Evolutionary conservation across 2,797 vertebrate genomes (phyloP).

Genomic region (Artibeus lituratus): DNA sequence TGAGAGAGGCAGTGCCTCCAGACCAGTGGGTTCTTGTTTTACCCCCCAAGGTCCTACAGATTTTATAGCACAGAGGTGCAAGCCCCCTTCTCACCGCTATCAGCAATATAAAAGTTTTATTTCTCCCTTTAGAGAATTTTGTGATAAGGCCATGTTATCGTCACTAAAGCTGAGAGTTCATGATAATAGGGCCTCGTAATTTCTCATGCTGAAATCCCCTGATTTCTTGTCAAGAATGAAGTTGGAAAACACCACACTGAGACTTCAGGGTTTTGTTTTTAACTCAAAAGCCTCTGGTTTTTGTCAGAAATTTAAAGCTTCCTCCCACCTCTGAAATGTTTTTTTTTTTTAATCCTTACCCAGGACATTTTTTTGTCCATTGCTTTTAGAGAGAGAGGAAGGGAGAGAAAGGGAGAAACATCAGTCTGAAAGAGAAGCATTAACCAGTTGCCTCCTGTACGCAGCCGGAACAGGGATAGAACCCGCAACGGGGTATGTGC

Average conservation of each 20-base stretch:
- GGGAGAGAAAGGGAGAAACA: not conserved
- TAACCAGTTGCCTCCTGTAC: not conserved
- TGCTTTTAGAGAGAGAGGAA: not conserved
- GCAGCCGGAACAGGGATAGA: not conserved
- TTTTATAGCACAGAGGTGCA: not conserved
- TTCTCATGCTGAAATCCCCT: slow-evolving; percentile 68
- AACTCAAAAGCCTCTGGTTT: slow-evolving; percentile 54
- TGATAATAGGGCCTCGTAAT: slow-evolving; percentile 25
- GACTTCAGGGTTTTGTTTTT: slow-evolving; percentile 62
- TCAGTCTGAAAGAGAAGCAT: not conserved
- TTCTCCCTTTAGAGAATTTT: slow-evolving; percentile 38
- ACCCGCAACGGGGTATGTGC: not conserved
- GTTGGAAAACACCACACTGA: slow-evolving; percentile 64
- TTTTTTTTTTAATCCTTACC: not conserved
- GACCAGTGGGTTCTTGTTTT: not conserved
- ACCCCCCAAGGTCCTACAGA: not conserved
- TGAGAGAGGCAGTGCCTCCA: not conserved
- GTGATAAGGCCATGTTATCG: not conserved
- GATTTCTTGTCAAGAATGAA: slow-evolving; percentile 55
- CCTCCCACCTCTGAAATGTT: slow-evolving; percentile 17
- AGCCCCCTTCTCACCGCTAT: not conserved
- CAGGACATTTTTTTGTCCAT: not conserved
- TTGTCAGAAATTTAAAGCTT: slow-evolving; percentile 54
- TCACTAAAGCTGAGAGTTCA: slow-evolving; percentile 48
- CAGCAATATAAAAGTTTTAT: not conserved